These are phyloP conservation scores for Cosmorhoe ocellata DNA, from an alignment of 2,888 invertebrate genomes.

Conservation along the genomic window DNA sequence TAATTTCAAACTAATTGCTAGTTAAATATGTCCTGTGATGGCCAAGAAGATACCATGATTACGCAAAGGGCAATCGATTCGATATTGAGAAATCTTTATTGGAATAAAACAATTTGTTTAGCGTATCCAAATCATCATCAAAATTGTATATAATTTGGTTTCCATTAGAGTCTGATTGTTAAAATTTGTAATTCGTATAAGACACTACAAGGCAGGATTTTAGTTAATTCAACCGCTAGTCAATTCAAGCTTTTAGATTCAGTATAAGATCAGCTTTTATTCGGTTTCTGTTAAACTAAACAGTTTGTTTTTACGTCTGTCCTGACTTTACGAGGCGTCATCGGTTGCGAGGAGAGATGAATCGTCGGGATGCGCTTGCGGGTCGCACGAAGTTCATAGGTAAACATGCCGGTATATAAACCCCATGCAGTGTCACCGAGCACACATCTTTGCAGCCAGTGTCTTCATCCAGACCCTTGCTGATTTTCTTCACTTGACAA, in stretches of 20 bases:
- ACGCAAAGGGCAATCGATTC: conserved; percentile 32
- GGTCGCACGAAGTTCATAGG: conserved; percentile 80
- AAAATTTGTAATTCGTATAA: conserved; percentile 18
- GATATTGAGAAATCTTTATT: conserved; percentile 39
- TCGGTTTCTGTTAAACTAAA: conserved; percentile 1
- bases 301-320: conserved; percentile 10
- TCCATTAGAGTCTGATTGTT: conserved; percentile 47
- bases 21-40: conserved; percentile 19
- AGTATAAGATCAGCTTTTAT: not conserved
- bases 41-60: conserved; percentile 28
- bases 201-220: not conserved
- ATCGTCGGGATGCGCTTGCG: conserved; percentile 62
- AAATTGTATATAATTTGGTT: conserved; percentile 45
- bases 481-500: conserved; percentile 40
- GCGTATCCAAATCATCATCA: conserved; percentile 35
- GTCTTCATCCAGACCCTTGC: conserved; percentile 59
- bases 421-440: conserved; percentile 71
- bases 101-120: conserved; percentile 43
- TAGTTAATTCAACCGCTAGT: conserved; percentile 1
- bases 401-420: conserved; percentile 78
- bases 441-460: conserved; percentile 66
- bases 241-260: not conserved
- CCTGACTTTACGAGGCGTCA: conserved; percentile 12
- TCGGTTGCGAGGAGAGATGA: conserved; percentile 42
- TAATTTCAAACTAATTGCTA: not conserved